phyloP scores from a whole-genome alignment of 1,140 invertebrate genomes.

The Philopotamus ludificatus region DNA sequence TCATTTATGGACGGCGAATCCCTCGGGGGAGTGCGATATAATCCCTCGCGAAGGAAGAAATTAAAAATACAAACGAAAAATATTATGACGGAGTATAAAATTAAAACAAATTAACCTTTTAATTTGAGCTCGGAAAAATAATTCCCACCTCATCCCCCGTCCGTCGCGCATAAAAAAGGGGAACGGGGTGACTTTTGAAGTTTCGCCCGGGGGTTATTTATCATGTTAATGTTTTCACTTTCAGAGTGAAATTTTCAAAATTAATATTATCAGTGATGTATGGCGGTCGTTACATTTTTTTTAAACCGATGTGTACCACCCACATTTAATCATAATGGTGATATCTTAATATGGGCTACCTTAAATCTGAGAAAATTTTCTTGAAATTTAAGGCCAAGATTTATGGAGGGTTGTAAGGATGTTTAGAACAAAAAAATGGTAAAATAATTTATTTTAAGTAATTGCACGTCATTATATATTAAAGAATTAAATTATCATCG shows the following conservation, averaged over 20 bases:
- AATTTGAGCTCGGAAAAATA: not conserved
- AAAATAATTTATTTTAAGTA: too few species aligned
- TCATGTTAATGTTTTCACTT: slow-evolving; percentile 19
- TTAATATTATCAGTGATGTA: slow-evolving; percentile 15
- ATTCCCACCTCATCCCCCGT: too few species aligned
- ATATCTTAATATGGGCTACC: too few species aligned
- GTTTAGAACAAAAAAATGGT: too few species aligned
- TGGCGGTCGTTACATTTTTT: not conserved
- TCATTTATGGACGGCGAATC: slow-evolving; percentile 5
- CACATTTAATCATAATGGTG: too few species aligned
- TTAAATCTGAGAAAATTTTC: too few species aligned
- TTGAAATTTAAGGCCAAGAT: too few species aligned
- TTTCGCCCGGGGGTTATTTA: slow-evolving; percentile 15
- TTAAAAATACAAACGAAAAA: not conserved
- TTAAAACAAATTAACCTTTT: slow-evolving; percentile 5
- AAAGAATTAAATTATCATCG: too few species aligned
- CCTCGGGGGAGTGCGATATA: not conserved
- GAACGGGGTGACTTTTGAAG: not conserved
- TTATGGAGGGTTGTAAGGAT: too few species aligned
- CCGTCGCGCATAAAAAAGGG: not conserved
- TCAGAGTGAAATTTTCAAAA: slow-evolving; percentile 17
- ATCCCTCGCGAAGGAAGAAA: slow-evolving; percentile 5
- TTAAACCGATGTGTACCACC: too few species aligned
- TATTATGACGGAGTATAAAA: not conserved
- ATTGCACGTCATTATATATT: too few species aligned